Base-by-base conservation (phyloP, 2,113 vertebrate species). In the Sphyrna mokarran region DNA sequence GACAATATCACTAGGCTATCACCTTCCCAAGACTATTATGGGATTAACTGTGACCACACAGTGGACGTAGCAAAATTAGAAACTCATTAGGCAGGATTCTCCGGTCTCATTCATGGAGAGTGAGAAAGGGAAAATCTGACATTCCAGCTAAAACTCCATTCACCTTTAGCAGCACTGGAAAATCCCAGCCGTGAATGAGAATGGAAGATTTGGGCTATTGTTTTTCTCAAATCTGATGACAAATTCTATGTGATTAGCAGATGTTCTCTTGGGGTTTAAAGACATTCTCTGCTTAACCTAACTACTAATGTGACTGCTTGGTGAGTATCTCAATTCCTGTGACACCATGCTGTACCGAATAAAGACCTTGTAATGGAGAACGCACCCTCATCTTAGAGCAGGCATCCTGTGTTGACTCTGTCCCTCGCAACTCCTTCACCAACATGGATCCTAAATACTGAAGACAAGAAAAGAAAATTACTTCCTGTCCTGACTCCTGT, bases 401-500 rank as follows among this genome's bases (percentile, higher is more conserved):
- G 0, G 99, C 99, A 96, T 99, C 99, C 96, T 99, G 99, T 96
- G 99, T 99, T 95, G 99, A 99, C 96, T 99, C 99, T 10, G 99
- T 99, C 86, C 99, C 99, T 97, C 99, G 98, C 96, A 99, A 97
- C 97, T 99, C 99, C 97, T 99, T 99, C 96, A 99, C 99, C 98
- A 99, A 97, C 99, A 99, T 99, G 96, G 99, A 99, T 97, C 99
- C 99, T 98, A 99, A 98, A 97, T 99, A 99, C 99, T 99, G 97
- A 96, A 95, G 23, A 96, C 87, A 72, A 69, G 83, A 63, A 96
- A 86, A 96, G 26, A 95, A 37, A 96, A 29, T 86, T 63, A 96
- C 13, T 40, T 63, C 22, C 29, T 54, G 33, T 18, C 18, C 16
- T 26, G 9, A 23, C 10, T 90, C 54, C 14, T 43, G 68, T 76